phyloP scores from a whole-genome alignment of 2,113 vertebrate species.

The Platichthys stellatus region DNA sequence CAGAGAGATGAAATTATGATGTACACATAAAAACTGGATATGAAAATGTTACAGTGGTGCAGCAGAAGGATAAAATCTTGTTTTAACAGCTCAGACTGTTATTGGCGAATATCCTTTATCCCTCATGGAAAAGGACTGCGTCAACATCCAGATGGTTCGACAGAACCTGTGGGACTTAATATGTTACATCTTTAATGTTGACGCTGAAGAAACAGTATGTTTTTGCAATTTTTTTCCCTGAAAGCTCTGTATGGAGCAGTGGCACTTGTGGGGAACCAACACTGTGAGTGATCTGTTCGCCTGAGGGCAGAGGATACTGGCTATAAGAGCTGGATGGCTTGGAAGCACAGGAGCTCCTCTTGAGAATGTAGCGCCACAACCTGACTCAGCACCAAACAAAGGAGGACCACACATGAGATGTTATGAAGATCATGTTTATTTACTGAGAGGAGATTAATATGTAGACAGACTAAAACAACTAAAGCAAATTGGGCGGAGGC shows the following conservation, averaged over 20 bases:
- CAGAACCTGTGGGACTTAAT: neutral
- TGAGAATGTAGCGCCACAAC: neutral
- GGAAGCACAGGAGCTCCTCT: slow-evolving; percentile 3
- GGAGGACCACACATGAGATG: neutral
- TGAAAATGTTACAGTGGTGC: neutral
- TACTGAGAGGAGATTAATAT: neutral
- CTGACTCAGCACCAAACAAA: neutral
- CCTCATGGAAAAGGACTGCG: neutral
- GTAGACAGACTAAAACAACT: neutral
- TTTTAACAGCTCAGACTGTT: slow-evolving; percentile 4
- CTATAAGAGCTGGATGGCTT: neutral
- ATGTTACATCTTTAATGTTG: neutral
- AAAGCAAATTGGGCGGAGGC: neutral
- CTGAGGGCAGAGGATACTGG: neutral
- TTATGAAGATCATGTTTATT: neutral
- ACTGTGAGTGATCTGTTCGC: neutral
- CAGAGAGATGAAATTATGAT: neutral
- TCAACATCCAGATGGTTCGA: slow-evolving; percentile 4
- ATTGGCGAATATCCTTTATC: neutral
- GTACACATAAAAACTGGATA: neutral
- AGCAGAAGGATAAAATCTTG: neutral
- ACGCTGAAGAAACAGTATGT: neutral
- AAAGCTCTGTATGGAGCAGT: neutral
- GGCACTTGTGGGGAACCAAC: neutral
- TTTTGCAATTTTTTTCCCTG: neutral